Evolutionary conservation across 2,888 invertebrate species (phyloP).

Genomic region (Parnassius orleans): DNA sequence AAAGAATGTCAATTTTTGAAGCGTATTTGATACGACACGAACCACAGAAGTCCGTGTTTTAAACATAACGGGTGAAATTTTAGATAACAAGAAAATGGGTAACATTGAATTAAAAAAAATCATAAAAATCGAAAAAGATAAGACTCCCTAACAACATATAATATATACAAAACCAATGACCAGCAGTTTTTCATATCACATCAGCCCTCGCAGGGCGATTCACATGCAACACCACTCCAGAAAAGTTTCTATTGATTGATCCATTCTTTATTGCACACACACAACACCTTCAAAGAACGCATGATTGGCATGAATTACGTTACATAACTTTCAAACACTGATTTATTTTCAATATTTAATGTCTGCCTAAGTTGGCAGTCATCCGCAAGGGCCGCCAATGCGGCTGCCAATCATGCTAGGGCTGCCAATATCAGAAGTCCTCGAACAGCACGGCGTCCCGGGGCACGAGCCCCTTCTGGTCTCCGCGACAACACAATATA

Average conservation of each 20-base stretch:
- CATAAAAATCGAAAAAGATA: conserved; percentile 1
- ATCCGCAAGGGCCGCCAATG: conserved; percentile 65
- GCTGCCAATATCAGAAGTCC: conserved; percentile 75
- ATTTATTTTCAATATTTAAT: conserved; percentile 24
- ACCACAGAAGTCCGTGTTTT: conserved; percentile 13
- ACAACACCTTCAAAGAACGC: conserved; percentile 6
- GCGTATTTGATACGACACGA: conserved; percentile 17
- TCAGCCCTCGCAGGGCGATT: conserved; percentile 1
- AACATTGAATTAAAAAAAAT: conserved; percentile 16
- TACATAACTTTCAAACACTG: conserved; percentile 8
- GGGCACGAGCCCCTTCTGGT: conserved; percentile 88
- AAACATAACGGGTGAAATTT: conserved; percentile 9
- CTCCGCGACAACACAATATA: conserved; percentile 87
- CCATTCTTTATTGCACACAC: conserved; percentile 12
- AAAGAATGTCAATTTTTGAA: conserved; percentile 15
- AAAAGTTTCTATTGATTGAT: neutral
- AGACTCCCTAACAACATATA: conserved; percentile 9
- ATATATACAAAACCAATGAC: conserved; percentile 24
- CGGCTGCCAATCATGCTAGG: conserved; percentile 70
- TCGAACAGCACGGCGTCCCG: conserved; percentile 83
- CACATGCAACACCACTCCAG: neutral
- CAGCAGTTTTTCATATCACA: conserved; percentile 23
- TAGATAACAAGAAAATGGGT: conserved; percentile 18
- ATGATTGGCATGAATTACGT: conserved; percentile 15
- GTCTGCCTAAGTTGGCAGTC: conserved; percentile 40